A percentile compares a stretch with the other conserved stretches of the same genome.
These are phyloP conservation scores for Narcine bancroftii DNA, from an alignment of 2,113 vertebrate genomes.

Conservation along the genomic window DNA sequence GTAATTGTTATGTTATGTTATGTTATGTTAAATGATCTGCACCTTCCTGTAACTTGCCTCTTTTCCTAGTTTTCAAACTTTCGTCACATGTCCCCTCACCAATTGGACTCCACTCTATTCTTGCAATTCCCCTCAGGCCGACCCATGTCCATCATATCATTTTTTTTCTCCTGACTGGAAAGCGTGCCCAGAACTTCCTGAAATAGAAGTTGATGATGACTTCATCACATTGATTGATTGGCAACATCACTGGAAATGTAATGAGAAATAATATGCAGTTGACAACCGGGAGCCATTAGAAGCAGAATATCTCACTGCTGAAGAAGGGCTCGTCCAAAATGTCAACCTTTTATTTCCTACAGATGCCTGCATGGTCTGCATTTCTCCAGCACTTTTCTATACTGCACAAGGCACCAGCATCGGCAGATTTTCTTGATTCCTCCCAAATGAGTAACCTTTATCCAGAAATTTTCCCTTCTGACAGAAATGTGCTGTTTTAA, in stretches of 20 bases:
- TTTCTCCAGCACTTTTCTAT: no score
- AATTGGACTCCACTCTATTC: neutral
- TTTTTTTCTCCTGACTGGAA: neutral
- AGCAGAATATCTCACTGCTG: no score
- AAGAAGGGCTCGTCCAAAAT: no score
- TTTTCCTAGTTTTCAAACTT: neutral
- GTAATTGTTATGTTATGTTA: no score
- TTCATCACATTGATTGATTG: neutral
- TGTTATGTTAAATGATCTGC: no score
- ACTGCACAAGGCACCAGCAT: no score
- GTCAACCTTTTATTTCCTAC: no score
- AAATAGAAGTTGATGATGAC: neutral
- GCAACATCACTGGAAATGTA: neutral
- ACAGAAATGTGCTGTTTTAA: neutral
- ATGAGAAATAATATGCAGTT: neutral
- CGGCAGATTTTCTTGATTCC: no score
- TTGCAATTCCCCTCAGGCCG: neutral
- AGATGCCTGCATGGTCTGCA: no score
- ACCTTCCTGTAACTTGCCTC: neutral
- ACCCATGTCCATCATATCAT: neutral
- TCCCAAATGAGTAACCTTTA: neutral
- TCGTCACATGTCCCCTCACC: neutral
- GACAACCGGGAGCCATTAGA: neutral
- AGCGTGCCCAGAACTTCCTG: neutral
- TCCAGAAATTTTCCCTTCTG: neutral